Base-by-base conservation (phyloP, 2,113 vertebrate genomes). In the Ictalurus punctatus region DNA sequence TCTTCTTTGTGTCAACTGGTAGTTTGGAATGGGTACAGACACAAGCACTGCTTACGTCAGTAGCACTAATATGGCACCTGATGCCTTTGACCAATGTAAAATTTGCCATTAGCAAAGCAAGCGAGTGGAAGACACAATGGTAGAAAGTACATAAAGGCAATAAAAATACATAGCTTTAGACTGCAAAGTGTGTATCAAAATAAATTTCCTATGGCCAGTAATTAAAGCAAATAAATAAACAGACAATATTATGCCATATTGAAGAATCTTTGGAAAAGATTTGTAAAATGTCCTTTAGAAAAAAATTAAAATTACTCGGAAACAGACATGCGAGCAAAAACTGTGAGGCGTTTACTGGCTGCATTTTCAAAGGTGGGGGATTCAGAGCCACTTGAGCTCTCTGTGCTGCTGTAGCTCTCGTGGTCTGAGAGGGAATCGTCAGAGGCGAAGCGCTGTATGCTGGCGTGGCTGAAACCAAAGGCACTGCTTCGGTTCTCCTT, bases 291-390 rank as follows among this genome's bases (percentile, higher is more conserved):
- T 81, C 78, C 78, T 56, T 79, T 74, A 1, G 4, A 14, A 27
- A n/a, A 54, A 82, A 59, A 30, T 0, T 37, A 58, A 21, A 58
- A 12, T 73, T 95, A 97, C 90, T 97, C 97, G 0, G 97, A 97
- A 83, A 98, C 95, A 0, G 97, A 98, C 86, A 97, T 95, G 0
- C 97, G 96, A 40, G 97, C 96, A 87, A 98, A 98, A 86, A 98
- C 97, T 23, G 94, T 97, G 85, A 98, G 96, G 37, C 96, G 94
- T 88, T 95, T 92, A 89, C 88, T 89, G 81, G 91, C 89, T 0
- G 94, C 90, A 0, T 83, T 92, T 30, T 98, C 97, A 0, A 98
- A 97, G 0, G 96, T 96, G 0, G 97, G 97, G 0, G 97, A 98
- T 83, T 98, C 97, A 0, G 95, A 96, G 10, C 97, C 97, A 25